Conservation (phyloP, 2,888 invertebrate genomes). For the Clostera curtula region DNA sequence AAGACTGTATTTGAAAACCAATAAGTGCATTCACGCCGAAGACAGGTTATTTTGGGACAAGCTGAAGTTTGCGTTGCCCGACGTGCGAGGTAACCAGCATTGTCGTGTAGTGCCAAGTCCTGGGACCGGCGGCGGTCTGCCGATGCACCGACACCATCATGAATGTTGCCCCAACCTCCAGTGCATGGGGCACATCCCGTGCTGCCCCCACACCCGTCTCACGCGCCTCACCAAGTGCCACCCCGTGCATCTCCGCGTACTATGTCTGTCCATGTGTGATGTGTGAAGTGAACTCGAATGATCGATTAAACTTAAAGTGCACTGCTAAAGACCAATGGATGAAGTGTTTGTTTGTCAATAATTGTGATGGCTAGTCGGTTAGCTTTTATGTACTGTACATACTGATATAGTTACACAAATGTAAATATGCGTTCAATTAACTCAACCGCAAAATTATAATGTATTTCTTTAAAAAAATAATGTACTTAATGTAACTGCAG, state of each 20-base stretch:
- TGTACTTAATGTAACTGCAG: conserved; percentile 32
- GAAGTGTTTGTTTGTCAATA: conserved; percentile 28
- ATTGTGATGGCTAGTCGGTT: conserved; percentile 67
- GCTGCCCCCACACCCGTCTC: conserved; percentile 67
- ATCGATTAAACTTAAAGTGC: conserved; percentile 16
- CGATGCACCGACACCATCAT: conserved; percentile 76
- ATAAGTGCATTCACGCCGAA: conserved; percentile 84
- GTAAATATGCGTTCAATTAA: conserved; percentile 31
- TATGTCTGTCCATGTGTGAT: conserved; percentile 85
- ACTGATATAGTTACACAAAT: conserved; percentile 26
- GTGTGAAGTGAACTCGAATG: conserved; percentile 20
- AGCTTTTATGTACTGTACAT: conserved; percentile 48
- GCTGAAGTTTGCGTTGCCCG: conserved; percentile 85
- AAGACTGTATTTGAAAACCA: conserved; percentile 86
- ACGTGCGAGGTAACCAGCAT: conserved; percentile 81
- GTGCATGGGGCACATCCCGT: conserved; percentile 65
- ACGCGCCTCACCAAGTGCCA: conserved; percentile 62
- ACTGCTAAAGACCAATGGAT: conserved; percentile 20
- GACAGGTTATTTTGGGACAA: conserved; percentile 88
- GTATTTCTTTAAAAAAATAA: conserved; percentile 4
- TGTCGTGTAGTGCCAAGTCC: conserved; percentile 57
- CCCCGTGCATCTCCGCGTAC: conserved; percentile 77
- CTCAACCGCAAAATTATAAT: conserved; percentile 18
- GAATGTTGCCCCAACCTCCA: conserved; percentile 69
- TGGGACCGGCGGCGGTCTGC: conserved; percentile 50